Percentiles rank a stretch among this genome's conserved stretches.
These are phyloP conservation scores for Papilio glaucus DNA, from an alignment of 1,140 invertebrate genomes.

Conservation along the genomic window DNA sequence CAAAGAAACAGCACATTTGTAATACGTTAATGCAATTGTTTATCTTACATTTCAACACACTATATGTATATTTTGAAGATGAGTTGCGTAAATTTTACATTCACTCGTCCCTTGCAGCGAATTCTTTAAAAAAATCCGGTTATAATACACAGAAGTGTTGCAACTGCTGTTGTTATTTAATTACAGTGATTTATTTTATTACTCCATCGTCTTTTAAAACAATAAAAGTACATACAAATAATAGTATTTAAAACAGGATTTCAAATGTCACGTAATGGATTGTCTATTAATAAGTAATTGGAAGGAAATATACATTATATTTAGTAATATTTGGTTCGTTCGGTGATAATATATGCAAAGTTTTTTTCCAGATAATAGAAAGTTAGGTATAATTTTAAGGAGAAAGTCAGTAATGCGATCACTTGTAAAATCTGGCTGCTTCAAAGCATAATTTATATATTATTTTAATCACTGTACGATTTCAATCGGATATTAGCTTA, in stretches of 20 bases:
- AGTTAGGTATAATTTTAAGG: constrained; percentile 5
- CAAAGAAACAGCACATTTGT: constrained; percentile 12
- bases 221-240: background rate
- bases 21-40: constrained; percentile 26
- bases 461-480: constrained; percentile 7
- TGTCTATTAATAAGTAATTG: background rate
- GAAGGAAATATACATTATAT: no score
- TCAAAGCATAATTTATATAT: background rate
- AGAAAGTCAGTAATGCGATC: background rate
- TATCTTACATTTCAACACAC: constrained; percentile 19
- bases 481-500: constrained; percentile 6
- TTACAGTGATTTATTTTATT: background rate
- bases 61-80: constrained; percentile 32
- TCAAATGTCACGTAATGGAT: background rate
- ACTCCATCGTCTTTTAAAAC: background rate
- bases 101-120: constrained; percentile 29
- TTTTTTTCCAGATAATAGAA: constrained; percentile 1
- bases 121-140: no score
- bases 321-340: background rate
- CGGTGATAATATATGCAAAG: background rate
- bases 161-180: background rate
- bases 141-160: background rate
- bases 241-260: background rate
- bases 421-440: background rate
- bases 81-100: constrained; percentile 30